Percentiles rank a stretch among this genome's conserved stretches.
Evolutionary conservation across 2,113 vertebrate species (phyloP).

Genomic region (Tylochromis polylepis): DNA sequence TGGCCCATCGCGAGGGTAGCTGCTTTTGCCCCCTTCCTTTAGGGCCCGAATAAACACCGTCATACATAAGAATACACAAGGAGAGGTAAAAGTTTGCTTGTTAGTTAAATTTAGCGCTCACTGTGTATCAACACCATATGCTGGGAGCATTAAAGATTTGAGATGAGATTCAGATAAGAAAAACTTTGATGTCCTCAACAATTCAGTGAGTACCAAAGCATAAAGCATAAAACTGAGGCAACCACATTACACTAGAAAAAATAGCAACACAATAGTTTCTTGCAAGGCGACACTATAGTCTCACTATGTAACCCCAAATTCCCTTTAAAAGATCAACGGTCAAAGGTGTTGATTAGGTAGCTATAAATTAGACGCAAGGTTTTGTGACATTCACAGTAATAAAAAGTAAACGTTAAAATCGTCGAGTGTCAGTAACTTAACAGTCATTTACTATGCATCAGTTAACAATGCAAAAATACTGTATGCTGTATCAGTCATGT

Average conservation of each 20-base stretch:
- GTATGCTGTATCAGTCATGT: neutral
- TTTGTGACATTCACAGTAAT: too few relatives aligned
- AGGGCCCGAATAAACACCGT: slow-evolving; percentile 5
- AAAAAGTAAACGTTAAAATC: too few relatives aligned
- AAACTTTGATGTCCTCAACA: slow-evolving; percentile 46
- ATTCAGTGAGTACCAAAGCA: slow-evolving; percentile 28
- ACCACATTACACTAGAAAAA: neutral
- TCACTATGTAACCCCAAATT: neutral
- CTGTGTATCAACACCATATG: slow-evolving; percentile 1
- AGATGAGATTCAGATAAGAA: slow-evolving; percentile 55
- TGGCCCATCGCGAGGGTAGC: neutral
- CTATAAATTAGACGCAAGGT: neutral
- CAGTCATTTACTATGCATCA: neutral
- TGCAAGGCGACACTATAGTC: neutral
- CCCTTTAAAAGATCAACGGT: neutral
- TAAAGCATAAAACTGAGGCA: slow-evolving; percentile 1
- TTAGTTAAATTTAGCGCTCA: slow-evolving; percentile 44
- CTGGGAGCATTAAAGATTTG: slow-evolving; percentile 32
- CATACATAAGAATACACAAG: slow-evolving; percentile 26
- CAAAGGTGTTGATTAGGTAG: neutral
- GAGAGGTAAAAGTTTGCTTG: neutral
- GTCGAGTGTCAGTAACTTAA: neutral
- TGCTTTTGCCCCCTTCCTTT: neutral
- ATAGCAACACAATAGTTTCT: neutral
- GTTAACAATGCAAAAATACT: neutral